Evolutionary conservation across 2,797 vertebrate genomes (phyloP), one percentile per base, ranked within the genome.

Genomic region (Tamandua tetradactyla): DNA sequence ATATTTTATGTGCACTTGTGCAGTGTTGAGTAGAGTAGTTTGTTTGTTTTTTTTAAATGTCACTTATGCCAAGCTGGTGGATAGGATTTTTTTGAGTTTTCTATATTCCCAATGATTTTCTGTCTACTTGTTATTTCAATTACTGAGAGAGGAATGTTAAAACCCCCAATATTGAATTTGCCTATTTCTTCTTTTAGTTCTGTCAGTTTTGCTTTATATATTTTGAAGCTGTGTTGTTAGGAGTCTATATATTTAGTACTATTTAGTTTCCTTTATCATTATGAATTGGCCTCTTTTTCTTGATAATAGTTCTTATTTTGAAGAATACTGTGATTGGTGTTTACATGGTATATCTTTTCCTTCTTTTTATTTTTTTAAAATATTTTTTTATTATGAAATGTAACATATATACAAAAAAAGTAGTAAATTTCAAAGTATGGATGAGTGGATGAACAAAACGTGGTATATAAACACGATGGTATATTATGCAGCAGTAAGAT

Each of bases 261-360:
- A 57, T 71, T 84, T 20, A 74, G 10, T 44, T 66, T 91, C 81
- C 25, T 79, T 95, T 89, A 20, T 86, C 57, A 44, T 57, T 49
- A 90, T 37, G 59, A 89, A 92, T 32, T 62, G 44, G 84, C 52
- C 35, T 78, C 32, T 89, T 80, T 87, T 23, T 35, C 13, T 13
- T 52, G 40, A 17, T 47, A 80, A 84, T 75, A 87, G 57, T 75
- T 9, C 25, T 90, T 91, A 22, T 61, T 84, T 32, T 85, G 42
- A 94, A 93, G 35, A 74, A 66, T 66, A 74, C 18, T 87, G n/a
- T n/a, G n/a, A n/a, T 91, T 82, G 78, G 27, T 80, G 64, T 75
- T 71, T 81, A 66, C 5, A 55, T 78, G 17, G 22, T 55, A 40
- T 42, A 61, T 52, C 23, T 62, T 82, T 78, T 27, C 44, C 23